These are phyloP conservation scores for Epsilonema sp. DNA, from an alignment of 2,888 invertebrate species.

Conservation along the genomic window DNA sequence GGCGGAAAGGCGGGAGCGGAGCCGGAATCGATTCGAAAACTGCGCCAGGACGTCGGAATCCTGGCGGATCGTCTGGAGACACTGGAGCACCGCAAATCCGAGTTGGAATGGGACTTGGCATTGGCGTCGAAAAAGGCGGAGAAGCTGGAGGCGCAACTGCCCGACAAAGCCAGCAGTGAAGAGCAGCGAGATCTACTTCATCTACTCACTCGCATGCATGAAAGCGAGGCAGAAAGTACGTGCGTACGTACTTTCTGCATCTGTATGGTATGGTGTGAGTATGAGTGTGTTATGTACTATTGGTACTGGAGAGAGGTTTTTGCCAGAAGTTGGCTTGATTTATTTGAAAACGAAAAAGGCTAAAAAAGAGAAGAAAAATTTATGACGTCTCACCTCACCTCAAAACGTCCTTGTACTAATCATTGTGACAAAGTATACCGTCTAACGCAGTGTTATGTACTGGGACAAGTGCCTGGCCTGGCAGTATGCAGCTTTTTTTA, in stretches of 20 bases:
- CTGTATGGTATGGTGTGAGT: too few species aligned
- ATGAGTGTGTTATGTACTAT: too few species aligned
- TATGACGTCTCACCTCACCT: too few species aligned
- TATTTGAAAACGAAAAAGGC: neutral
- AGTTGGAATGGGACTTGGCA: constrained; percentile 4
- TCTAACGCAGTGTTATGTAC: too few species aligned
- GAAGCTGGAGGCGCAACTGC: constrained; percentile 46
- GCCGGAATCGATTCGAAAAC: neutral
- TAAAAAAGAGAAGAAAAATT: too few species aligned
- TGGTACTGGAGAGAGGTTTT: too few species aligned
- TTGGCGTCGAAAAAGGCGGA: constrained; percentile 5
- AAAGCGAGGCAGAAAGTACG: constrained; percentile 72
- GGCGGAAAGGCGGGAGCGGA: neutral
- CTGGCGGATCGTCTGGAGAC: neutral
- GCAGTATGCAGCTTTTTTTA: too few species aligned
- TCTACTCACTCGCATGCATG: constrained; percentile 71
- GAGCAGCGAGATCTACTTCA: constrained; percentile 72
- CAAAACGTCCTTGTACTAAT: too few species aligned
- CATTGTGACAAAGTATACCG: too few species aligned
- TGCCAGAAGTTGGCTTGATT: neutral
- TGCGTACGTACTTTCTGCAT: too few species aligned
- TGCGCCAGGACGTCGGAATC: neutral
- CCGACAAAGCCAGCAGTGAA: constrained; percentile 59
- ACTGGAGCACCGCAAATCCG: neutral
- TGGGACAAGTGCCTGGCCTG: too few species aligned